Percentiles rank a stretch among this genome's conserved stretches.
These are phyloP conservation scores for Camponotus floridanus DNA, from an alignment of 1,140 invertebrate genomes.

Conservation along the genomic window DNA sequence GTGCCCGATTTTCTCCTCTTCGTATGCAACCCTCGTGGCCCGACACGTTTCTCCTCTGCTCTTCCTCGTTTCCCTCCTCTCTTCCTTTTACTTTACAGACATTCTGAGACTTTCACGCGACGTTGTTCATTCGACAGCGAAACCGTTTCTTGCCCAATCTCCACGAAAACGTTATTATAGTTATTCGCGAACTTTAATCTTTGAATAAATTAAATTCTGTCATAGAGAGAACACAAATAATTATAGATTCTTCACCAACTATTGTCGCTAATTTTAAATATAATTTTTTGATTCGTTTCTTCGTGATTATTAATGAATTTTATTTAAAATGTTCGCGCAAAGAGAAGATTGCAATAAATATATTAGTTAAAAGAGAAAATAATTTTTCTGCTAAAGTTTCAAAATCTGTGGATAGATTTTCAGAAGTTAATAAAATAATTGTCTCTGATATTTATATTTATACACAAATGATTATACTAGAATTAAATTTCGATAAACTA, in stretches of 20 bases:
- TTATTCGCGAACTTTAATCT: conserved; percentile 20
- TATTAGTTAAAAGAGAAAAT: neutral
- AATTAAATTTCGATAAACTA: no score
- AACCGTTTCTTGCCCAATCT: conserved; percentile 15
- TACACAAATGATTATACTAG: neutral
- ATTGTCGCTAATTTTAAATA: neutral
- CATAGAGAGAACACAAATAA: neutral
- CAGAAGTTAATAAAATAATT: no score
- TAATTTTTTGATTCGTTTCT: neutral
- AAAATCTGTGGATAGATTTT: no score
- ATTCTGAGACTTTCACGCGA: conserved; percentile 32
- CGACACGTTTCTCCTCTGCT: neutral
- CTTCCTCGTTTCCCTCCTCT: neutral
- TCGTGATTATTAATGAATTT: neutral
- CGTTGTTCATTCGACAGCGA: conserved; percentile 44
- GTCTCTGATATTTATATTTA: no score
- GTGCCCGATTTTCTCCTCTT: conserved; percentile 48
- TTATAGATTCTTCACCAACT: neutral
- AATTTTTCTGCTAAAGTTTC: neutral
- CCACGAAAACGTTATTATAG: conserved; percentile 31
- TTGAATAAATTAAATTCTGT: conserved; percentile 27
- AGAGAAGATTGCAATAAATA: neutral
- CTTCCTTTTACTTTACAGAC: neutral
- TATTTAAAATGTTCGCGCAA: neutral
- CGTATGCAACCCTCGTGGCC: neutral